Evolutionary conservation across 1,140 invertebrate species (phyloP).

Genomic region (Drosophila orosa): DNA sequence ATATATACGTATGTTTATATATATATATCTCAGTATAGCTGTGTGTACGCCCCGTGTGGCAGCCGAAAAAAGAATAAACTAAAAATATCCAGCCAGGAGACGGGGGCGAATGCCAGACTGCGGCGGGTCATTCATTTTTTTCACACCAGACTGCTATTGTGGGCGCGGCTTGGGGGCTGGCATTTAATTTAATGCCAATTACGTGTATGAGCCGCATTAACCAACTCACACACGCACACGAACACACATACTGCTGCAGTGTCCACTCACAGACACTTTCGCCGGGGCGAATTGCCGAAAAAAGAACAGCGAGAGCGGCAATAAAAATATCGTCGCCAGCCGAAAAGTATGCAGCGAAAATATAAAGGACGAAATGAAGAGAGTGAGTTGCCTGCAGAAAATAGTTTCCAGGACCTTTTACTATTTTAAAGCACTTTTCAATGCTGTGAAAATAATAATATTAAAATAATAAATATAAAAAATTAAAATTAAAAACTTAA

Average conservation of each 20-base stretch:
- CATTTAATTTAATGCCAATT: constrained; percentile 83
- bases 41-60: constrained; percentile 43
- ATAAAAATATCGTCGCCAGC: constrained; percentile 37
- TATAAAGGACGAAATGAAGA: not conserved
- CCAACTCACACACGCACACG: constrained; percentile 45
- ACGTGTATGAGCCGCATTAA: constrained; percentile 82
- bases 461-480: no score
- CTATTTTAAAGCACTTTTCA: not conserved
- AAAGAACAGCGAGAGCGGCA: constrained; percentile 16
- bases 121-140: constrained; percentile 64
- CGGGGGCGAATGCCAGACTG: constrained; percentile 46
- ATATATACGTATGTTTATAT: constrained; percentile 1
- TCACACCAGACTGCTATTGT: constrained; percentile 32
- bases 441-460: not conserved
- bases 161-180: constrained; percentile 39
- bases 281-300: constrained; percentile 51
- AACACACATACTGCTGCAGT: constrained; percentile 34
- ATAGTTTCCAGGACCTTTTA: not conserved
- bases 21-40: not conserved
- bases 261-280: constrained; percentile 52
- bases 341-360: constrained; percentile 65
- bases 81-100: constrained; percentile 57
- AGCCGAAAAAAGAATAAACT: constrained; percentile 75
- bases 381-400: not conserved
- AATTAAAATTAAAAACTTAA: no score